These are phyloP conservation scores for Drosophila paulistorum DNA, from an alignment of 1,140 invertebrate species.

Conservation along the genomic window DNA sequence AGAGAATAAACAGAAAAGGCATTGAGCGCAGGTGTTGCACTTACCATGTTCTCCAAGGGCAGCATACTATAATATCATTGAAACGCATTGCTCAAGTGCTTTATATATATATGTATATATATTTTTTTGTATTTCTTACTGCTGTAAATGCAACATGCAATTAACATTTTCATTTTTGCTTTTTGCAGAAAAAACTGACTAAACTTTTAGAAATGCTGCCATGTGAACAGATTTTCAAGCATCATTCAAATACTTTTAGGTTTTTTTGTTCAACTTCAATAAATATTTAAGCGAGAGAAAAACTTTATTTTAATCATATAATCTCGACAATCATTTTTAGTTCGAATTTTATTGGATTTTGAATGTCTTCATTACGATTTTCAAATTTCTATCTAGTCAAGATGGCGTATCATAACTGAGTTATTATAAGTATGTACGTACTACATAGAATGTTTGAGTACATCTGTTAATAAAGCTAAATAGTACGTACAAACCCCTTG, in stretches of 20 bases:
- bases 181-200: background rate
- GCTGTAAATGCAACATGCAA: background rate
- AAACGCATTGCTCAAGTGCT: constrained; percentile 19
- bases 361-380: no score
- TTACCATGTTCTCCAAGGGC: constrained; percentile 61
- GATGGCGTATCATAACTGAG: no score
- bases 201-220: background rate
- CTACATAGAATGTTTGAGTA: no score
- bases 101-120: constrained; percentile 19
- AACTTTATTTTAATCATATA: background rate
- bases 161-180: background rate
- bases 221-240: constrained; percentile 6
- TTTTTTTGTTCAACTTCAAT: background rate
- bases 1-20: constrained; percentile 44
- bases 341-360: no score
- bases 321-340: background rate
- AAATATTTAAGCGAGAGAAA: background rate
- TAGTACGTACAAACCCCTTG: no score
- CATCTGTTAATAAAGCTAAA: no score
- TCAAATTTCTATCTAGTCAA: no score
- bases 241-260: background rate
- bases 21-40: constrained; percentile 74
- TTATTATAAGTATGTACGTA: no score
- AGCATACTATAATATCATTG: constrained; percentile 11
- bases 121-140: constrained; percentile 16